Conservation (phyloP, 2,888 invertebrate genomes). For the Pollenia angustigena region DNA sequence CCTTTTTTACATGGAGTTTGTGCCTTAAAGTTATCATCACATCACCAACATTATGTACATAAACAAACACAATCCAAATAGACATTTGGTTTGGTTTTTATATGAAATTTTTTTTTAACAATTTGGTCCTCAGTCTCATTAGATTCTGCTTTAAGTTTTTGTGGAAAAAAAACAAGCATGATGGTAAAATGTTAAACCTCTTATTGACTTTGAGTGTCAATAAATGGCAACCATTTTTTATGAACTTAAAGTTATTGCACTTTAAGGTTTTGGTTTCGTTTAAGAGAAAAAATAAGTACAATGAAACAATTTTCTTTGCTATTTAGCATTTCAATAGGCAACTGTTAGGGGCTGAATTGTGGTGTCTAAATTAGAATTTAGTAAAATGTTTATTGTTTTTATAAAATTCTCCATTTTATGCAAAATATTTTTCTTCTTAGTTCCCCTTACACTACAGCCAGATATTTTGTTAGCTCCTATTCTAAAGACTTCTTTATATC, state of each 20-base stretch:
- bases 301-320: conserved; percentile 28
- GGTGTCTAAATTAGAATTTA: conserved; percentile 5
- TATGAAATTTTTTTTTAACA: not conserved
- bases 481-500: too few relatives aligned
- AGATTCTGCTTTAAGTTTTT: not conserved
- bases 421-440: not conserved
- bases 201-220: conserved; percentile 55
- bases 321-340: conserved; percentile 59
- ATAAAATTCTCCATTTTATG: not conserved
- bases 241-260: conserved; percentile 2
- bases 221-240: conserved; percentile 28
- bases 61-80: conserved; percentile 19
- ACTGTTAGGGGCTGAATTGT: not conserved
- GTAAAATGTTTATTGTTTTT: conserved; percentile 9
- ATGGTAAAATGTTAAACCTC: not conserved
- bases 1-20: conserved; percentile 39
- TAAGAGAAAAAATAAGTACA: conserved; percentile 4
- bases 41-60: conserved; percentile 10
- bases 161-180: not conserved
- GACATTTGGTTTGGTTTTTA: conserved; percentile 38
- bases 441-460: too few relatives aligned
- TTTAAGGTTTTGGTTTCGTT: conserved; percentile 15
- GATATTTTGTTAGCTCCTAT: too few relatives aligned
- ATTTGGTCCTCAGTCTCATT: not conserved
- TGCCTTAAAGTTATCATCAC: conserved; percentile 51